phyloP scores from a whole-genome alignment of 2,797 vertebrate species.

The Tapera naevia region DNA sequence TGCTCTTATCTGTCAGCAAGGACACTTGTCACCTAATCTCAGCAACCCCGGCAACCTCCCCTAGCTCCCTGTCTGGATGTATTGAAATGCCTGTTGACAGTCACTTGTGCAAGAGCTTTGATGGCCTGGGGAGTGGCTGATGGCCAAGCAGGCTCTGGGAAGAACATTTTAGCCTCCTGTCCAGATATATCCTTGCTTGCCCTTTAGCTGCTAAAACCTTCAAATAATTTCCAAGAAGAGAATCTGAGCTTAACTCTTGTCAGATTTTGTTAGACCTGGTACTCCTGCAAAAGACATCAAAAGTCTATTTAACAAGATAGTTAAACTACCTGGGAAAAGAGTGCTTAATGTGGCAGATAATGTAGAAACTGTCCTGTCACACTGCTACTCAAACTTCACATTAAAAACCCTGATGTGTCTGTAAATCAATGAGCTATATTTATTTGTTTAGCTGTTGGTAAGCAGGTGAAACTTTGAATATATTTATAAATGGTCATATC shows the following conservation, averaged over 20 bases:
- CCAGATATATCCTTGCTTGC: neutral
- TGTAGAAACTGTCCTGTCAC: neutral
- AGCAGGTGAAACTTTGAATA: neutral
- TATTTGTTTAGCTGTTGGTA: constrained; percentile 22
- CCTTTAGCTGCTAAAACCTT: neutral
- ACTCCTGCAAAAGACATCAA: neutral
- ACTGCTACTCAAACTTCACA: neutral
- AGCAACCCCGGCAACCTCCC: neutral
- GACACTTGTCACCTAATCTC: neutral
- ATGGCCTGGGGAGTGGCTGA: neutral
- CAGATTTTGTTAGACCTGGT: neutral
- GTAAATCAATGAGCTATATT: constrained; percentile 57
- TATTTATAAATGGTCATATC: constrained; percentile 30
- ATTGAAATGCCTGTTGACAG: neutral
- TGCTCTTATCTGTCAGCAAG: neutral
- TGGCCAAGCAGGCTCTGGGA: neutral
- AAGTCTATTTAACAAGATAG: neutral
- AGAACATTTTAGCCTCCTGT: neutral
- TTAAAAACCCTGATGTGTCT: neutral
- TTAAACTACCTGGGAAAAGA: neutral
- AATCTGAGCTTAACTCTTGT: neutral
- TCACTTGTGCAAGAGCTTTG: neutral
- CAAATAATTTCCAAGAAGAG: neutral
- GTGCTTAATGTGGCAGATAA: neutral
- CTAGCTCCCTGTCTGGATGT: neutral